phyloP scores from a whole-genome alignment of 2,113 vertebrate species.

The Rissa tridactyla region DNA sequence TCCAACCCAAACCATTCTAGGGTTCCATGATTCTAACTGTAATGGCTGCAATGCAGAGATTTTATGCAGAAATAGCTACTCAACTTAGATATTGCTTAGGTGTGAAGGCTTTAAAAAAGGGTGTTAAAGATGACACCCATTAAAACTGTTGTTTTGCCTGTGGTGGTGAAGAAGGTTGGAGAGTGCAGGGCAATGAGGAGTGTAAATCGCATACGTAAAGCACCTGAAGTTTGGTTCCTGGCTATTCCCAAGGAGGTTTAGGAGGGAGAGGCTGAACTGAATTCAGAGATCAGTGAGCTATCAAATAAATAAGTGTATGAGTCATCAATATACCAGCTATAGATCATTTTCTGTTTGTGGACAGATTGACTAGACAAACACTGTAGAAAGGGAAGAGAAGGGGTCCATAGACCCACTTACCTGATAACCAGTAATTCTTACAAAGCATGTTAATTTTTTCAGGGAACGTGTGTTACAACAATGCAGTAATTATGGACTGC shows the following conservation, averaged over 20 bases:
- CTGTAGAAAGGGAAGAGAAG: background rate
- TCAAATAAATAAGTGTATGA: background rate
- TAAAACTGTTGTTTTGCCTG: background rate
- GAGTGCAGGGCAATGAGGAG: background rate
- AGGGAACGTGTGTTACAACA: background rate
- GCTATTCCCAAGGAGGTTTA: background rate
- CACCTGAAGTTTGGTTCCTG: background rate
- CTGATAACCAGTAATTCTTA: background rate
- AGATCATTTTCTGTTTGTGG: background rate
- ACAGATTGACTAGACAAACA: accelerated
- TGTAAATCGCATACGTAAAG: accelerated
- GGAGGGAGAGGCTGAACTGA: background rate
- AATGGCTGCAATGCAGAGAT: background rate
- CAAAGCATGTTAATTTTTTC: background rate
- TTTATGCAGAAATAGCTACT: background rate
- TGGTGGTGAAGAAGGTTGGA: background rate
- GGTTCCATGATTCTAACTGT: background rate
- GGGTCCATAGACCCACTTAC: accelerated
- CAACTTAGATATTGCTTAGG: background rate
- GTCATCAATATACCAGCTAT: background rate
- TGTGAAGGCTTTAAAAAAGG: background rate
- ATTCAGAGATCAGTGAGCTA: background rate
- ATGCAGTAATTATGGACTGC: background rate
- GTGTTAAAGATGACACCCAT: background rate
- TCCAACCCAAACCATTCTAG: background rate